A percentile compares a stretch with the other conserved stretches of the same genome.
phyloP scores from a whole-genome alignment of 2,797 vertebrate genomes.

The Thunnus albacares region DNA sequence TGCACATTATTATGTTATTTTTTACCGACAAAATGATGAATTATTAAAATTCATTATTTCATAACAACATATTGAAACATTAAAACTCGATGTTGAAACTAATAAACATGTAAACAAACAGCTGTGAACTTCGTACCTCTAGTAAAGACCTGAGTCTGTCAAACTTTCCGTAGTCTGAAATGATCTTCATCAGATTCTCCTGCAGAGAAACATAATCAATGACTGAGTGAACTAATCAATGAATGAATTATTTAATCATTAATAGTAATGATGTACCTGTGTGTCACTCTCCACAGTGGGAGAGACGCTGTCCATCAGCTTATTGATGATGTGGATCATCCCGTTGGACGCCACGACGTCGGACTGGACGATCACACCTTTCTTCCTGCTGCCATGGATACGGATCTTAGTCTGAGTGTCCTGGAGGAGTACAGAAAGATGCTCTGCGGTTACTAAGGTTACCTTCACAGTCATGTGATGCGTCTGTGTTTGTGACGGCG shows the following conservation, averaged over 20 bases:
- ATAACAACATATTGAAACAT: too few species aligned
- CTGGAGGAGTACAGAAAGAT: slow-evolving; percentile 53
- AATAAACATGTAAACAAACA: too few species aligned
- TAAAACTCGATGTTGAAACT: too few species aligned
- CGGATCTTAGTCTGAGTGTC: slow-evolving; percentile 86
- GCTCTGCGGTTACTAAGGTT: not conserved
- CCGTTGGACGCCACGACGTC: slow-evolving; percentile 93
- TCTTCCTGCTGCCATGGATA: slow-evolving; percentile 88
- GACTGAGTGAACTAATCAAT: not conserved
- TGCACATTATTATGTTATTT: too few species aligned
- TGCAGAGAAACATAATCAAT: slow-evolving; percentile 61
- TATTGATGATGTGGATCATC: slow-evolving; percentile 92
- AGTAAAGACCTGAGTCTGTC: slow-evolving; percentile 88
- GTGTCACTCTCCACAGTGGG: slow-evolving; percentile 86
- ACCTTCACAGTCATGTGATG: not conserved
- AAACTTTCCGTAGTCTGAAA: slow-evolving; percentile 88
- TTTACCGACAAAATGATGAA: too few species aligned
- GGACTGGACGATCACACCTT: slow-evolving; percentile 84
- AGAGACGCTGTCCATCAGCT: slow-evolving; percentile 88
- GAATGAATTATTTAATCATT: not conserved
- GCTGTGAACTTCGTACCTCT: slow-evolving; percentile 81
- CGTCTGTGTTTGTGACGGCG: too few species aligned
- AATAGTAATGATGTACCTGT: slow-evolving; percentile 79
- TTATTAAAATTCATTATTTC: too few species aligned
- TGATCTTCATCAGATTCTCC: slow-evolving; percentile 91